Evolutionary conservation across 2,888 invertebrate genomes (phyloP), one percentile per base, ranked within the genome.

Genomic region (Zaprionus lineosus): DNA sequence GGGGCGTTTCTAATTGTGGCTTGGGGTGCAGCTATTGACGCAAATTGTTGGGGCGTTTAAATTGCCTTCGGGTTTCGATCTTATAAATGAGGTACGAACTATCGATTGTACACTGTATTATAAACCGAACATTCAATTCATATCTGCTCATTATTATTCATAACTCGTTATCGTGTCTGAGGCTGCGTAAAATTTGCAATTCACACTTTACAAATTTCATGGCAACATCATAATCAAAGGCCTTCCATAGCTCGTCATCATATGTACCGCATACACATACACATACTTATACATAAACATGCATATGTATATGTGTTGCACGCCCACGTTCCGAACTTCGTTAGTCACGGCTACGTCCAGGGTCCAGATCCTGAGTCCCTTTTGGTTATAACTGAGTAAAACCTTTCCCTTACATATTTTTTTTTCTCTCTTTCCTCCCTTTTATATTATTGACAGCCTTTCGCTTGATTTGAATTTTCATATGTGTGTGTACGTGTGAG

Each of bases 131-230:
- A 7, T 4, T 1, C n/a, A 37, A 56, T 58, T 37, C 36, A 34
- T 34, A 7, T 16, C 1, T 8, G 5, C 44, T 78, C 66, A 83
- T 86, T 87, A 84, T 75, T 86, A 86, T 86, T 86, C 86, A 86
- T 86, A 83, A 75, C 85, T 74, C 74, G 85, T 83, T 83, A 64
- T 63, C 37, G 47, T 29, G 53, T 48, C 55, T 41, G 47, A 65
- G 39, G 37, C 48, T 72, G 71, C 78, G 77, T 77, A 67, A 73
- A 85, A 84, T 86, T 86, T 81, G 81, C 85, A 87, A 86, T 87
- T 86, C 77, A 87, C 87, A 86, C 87, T 79, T 87, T 85, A 69
- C 71, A 81, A 77, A 79, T 78, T 83, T 73, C 66, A 72, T 69
- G 62, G 43, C 48, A 59, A 39, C 46, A 48, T 14, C 73, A 67